Conservation (phyloP, 1,140 invertebrate species). For the Samia ricini region DNA sequence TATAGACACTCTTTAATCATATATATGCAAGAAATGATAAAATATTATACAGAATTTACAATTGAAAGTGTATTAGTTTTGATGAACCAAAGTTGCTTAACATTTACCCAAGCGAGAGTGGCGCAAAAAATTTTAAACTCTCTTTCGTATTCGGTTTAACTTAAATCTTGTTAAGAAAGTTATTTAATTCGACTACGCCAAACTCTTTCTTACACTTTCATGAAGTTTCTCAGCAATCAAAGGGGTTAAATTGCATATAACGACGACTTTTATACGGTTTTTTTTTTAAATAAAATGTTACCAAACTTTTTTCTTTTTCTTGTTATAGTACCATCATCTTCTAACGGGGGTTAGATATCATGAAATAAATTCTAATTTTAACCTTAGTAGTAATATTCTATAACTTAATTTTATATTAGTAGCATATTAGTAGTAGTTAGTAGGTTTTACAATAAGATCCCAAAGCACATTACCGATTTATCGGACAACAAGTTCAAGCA, state of each 20-base stretch:
- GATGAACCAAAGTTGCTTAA: background rate
- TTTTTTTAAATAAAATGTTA: background rate
- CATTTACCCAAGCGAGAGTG: background rate
- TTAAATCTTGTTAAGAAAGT: background rate
- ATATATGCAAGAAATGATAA: background rate
- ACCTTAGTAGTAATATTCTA: too few species aligned
- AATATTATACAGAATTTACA: background rate
- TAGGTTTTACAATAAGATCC: too few species aligned
- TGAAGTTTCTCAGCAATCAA: background rate
- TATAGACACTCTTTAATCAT: too few species aligned
- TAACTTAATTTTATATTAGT: too few species aligned
- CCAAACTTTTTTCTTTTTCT: too few species aligned
- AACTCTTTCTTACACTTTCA: background rate
- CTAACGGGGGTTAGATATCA: too few species aligned
- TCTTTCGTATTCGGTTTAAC: background rate
- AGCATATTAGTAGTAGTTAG: too few species aligned
- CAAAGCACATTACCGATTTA: too few species aligned
- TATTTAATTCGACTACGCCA: conserved; percentile 1
- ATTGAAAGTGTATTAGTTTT: background rate
- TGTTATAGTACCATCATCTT: too few species aligned
- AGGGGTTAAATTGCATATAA: background rate
- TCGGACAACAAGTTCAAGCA: too few species aligned
- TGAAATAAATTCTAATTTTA: too few species aligned
- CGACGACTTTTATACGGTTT: background rate
- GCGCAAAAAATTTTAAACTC: background rate